These are phyloP conservation scores for Pogonus chalceus DNA, from an alignment of 1,140 invertebrate species.

Conservation along the genomic window DNA sequence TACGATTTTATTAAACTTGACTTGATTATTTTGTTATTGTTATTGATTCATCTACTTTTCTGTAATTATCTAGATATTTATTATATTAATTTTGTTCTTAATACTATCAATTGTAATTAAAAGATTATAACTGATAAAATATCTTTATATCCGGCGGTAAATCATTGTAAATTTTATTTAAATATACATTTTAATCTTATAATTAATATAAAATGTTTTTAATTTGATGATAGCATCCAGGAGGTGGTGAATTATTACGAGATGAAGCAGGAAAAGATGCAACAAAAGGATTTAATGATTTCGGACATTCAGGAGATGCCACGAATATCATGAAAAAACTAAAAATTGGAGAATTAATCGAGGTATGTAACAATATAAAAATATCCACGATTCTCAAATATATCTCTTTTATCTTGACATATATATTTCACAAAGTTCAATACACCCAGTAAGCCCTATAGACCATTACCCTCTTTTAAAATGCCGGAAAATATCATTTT, in stretches of 20 bases:
- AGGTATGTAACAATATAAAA: conserved; percentile 36
- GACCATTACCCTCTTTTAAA: too few relatives aligned
- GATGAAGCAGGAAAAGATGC: conserved; percentile 55
- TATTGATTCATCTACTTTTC: background rate
- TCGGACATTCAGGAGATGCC: conserved; percentile 54
- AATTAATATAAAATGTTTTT: conserved; percentile 9
- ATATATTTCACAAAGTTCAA: too few relatives aligned
- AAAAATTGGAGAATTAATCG: conserved; percentile 53
- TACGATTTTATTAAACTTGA: too few relatives aligned
- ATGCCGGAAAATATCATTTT: too few relatives aligned
- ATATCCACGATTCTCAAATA: too few relatives aligned
- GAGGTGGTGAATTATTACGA: conserved; percentile 46
- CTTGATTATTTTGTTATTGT: too few relatives aligned
- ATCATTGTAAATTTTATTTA: too few relatives aligned
- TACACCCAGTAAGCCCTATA: too few relatives aligned
- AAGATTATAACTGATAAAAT: background rate
- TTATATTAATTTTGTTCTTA: conserved; percentile 7
- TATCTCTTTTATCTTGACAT: too few relatives aligned
- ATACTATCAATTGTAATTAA: background rate
- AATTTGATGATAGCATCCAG: conserved; percentile 49
- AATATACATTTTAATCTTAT: background rate
- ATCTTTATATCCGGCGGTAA: too few relatives aligned
- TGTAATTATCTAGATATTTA: background rate
- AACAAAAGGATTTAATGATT: conserved; percentile 50
- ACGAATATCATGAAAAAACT: conserved; percentile 42